Base-by-base conservation (phyloP, 2,888 invertebrate genomes). In the Marronus borbonicus region DNA sequence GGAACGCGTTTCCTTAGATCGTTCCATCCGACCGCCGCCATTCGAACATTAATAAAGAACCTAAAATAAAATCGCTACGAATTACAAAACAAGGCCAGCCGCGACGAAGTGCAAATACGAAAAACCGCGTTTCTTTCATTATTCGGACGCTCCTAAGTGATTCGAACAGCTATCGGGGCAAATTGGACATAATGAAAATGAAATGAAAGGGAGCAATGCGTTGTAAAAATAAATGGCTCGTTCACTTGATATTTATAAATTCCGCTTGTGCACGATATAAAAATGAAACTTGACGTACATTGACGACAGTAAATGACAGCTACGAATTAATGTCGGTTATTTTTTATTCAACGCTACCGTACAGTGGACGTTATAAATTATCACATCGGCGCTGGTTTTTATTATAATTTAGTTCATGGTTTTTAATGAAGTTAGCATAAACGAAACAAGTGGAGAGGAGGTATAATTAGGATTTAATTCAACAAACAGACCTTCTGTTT, bases 201-300 rank as follows among this genome's bases (percentile, higher is more conserved):
- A 65, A 65, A 14, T 31, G 17, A 65, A 65, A 65, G 14, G 39
- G 39, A 65, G 28, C 28, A 62, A 62, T 12, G 14, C 28, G 31
- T 28, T 62, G 62, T 62, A 62, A 31, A 62, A 28, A 28, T 62
- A 62, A 62, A 62, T 62, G 24, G 62, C 20, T 62, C 62, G 31
- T 62, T 62, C 62, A 24, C 62, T 62, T 28, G 62, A 62, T 31
- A 62, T 62, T 62, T 62, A 62, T 62, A 62, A 62, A 62, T 62
- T 62, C 62, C 60, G 31, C 62, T 62, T 14, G 14, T 28, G 62
- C 31, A 31, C 62, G 28, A 28, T 62, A 62, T 62, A 62, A 62
- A 62, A 62, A 28, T 62, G 62, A 62, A 62, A 62, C 62, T 14
- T 62, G 62, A 62, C 62, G 62, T 62, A 31, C 62, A 31, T 28